Evolutionary conservation across 2,113 vertebrate species (phyloP), one percentile per base, ranked within the genome.

Genomic region (Megaptera novaeangliae): DNA sequence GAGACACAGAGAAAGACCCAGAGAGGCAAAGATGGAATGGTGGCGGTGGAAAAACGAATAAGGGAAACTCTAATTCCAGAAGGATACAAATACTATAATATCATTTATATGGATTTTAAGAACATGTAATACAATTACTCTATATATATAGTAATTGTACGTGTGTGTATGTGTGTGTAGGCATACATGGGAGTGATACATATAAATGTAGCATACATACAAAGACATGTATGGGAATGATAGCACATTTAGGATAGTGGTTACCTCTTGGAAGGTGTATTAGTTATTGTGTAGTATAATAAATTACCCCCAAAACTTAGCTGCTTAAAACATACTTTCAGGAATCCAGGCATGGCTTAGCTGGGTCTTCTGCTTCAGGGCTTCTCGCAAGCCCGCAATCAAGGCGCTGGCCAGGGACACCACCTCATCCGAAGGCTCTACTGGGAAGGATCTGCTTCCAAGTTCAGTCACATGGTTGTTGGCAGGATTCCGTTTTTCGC

Each of bases 201-300:
- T 46, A 52, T 8, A 92, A 92, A 81, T 55, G 20, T 59, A 90
- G 23, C 20, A 89, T 20, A 59, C 55, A 82, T 63, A 55, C 0
- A 52, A 68, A 78, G 6, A 75, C 14, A 86, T 3, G 3, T 86
- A 81, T 63, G 10, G n/a, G 68, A 83, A 87, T 44, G 15, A 86
- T 27, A 95, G 44, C 68, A 91, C 74, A 91, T 41, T 88, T 92
- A 88, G 34, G 59, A 77, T 23, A 96, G 68, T 91, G 80, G 66
- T 86, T 92, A 75, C 49, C 80, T 86, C 46, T 85, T 64, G 21
- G 27, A 88, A 97, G 72, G 49, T 92, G 23, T 87, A 91, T 71
- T 92, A 71, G 71, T 85, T 95, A 83, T 59, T 23, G 44, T 68
- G 36, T 34, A 81, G 29, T 36, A 78, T 66, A 77, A 91, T 10